phyloP scores from a whole-genome alignment of 2,888 invertebrate species.

The Hipparchia semele region DNA sequence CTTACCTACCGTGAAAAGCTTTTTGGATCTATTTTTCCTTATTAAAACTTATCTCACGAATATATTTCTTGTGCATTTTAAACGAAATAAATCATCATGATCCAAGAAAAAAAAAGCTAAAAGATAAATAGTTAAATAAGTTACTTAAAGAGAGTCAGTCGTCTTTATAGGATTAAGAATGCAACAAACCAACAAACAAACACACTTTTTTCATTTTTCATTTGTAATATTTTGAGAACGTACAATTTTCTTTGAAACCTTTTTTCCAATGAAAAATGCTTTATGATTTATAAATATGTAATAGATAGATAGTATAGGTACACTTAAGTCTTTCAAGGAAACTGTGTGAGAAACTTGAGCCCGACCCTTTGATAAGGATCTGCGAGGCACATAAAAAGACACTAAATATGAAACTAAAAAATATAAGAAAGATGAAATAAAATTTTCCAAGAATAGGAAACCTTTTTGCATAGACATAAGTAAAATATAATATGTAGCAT shows the following conservation, averaged over 20 bases:
- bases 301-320: background rate
- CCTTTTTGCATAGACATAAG: background rate
- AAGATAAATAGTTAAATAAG: too few species aligned
- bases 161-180: too few species aligned
- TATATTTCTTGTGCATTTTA: background rate
- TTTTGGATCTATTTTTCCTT: background rate
- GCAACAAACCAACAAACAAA: too few species aligned
- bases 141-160: too few species aligned
- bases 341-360: background rate
- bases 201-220: too few species aligned
- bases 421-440: background rate
- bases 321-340: background rate
- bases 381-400: conserved; percentile 3
- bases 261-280: too few species aligned
- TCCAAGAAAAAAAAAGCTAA: too few species aligned
- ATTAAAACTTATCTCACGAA: background rate
- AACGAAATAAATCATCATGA: too few species aligned
- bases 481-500: background rate
- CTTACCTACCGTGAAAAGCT: background rate
- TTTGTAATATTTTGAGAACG: too few species aligned
- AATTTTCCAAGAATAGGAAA: background rate
- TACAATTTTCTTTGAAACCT: too few species aligned
- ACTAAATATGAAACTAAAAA: conserved; percentile 5
- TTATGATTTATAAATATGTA: too few species aligned
- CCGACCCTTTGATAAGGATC: conserved; percentile 5